Evolutionary conservation across 1,140 invertebrate species (phyloP).

Genomic region (Bombyx mori): DNA sequence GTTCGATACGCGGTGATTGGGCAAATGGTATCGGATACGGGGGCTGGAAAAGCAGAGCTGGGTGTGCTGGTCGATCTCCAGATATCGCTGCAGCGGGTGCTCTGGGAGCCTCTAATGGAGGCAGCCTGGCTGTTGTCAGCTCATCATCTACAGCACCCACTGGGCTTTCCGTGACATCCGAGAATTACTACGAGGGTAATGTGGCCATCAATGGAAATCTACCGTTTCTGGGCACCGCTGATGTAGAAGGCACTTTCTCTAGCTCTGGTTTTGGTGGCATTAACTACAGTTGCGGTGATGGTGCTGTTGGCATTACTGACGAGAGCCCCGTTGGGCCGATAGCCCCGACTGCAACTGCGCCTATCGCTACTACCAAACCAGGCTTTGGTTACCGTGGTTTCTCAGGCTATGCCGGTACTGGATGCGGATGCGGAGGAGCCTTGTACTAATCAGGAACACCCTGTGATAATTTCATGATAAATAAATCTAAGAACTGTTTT

Average conservation of each 20-base stretch:
- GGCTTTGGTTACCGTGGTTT: no score
- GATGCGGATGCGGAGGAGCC: not conserved
- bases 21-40: no score
- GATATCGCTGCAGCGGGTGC: constrained; percentile 1
- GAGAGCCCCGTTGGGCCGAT: not conserved
- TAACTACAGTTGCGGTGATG: constrained; percentile 11
- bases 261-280: constrained; percentile 7
- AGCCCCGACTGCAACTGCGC: not conserved
- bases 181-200: constrained; percentile 9
- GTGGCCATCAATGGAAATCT: constrained; percentile 5
- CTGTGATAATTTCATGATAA: no score
- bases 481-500: no score
- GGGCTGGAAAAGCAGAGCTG: not conserved
- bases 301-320: constrained; percentile 4
- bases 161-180: constrained; percentile 8
- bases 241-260: constrained; percentile 9
- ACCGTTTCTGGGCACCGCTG: constrained; percentile 10
- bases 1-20: not conserved
- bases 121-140: constrained; percentile 4
- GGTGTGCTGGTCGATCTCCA: not conserved
- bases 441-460: no score
- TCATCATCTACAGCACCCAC: constrained; percentile 9
- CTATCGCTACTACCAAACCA: no score
- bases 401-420: not conserved
- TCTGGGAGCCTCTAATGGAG: constrained; percentile 2